Evolutionary conservation across 2,797 vertebrate genomes (phyloP).

Genomic region (Eulemur mongoz): DNA sequence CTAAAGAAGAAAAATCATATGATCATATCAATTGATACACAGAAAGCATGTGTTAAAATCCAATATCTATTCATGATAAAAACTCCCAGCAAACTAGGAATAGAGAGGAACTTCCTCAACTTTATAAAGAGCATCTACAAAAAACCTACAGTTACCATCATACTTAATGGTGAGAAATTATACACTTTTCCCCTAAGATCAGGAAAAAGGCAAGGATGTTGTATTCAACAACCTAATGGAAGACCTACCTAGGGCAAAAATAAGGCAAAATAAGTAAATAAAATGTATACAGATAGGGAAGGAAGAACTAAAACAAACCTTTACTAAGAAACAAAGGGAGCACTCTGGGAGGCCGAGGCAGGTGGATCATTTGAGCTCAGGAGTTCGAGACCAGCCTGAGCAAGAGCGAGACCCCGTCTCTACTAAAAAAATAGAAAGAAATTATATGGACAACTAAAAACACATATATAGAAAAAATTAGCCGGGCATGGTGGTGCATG

Average conservation of each 20-base stretch:
- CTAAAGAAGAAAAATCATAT: not conserved
- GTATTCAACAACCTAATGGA: not conserved
- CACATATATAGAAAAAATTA: too few relatives aligned
- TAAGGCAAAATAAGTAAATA: not conserved
- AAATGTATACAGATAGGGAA: not conserved
- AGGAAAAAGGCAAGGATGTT: not conserved
- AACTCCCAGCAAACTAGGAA: not conserved
- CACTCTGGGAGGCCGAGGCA: too few relatives aligned
- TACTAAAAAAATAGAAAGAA: too few relatives aligned
- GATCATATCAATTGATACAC: not conserved
- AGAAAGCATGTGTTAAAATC: constrained; percentile 20
- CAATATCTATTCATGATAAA: not conserved
- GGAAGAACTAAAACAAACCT: not conserved
- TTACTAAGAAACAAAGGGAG: not conserved
- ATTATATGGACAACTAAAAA: too few relatives aligned
- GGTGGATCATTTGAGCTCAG: too few relatives aligned
- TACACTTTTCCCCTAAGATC: not conserved
- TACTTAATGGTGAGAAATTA: not conserved
- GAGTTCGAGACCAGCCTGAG: too few relatives aligned
- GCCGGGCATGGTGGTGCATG: too few relatives aligned
- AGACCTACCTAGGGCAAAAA: not conserved
- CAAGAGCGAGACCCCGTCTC: too few relatives aligned
- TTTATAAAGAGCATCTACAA: not conserved
- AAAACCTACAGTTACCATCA: not conserved
- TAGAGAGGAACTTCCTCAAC: not conserved